Percentiles rank a stretch among this genome's conserved stretches.
Conservation (phyloP, 2,797 vertebrate species). For the Thamnophis elegans region DNA sequence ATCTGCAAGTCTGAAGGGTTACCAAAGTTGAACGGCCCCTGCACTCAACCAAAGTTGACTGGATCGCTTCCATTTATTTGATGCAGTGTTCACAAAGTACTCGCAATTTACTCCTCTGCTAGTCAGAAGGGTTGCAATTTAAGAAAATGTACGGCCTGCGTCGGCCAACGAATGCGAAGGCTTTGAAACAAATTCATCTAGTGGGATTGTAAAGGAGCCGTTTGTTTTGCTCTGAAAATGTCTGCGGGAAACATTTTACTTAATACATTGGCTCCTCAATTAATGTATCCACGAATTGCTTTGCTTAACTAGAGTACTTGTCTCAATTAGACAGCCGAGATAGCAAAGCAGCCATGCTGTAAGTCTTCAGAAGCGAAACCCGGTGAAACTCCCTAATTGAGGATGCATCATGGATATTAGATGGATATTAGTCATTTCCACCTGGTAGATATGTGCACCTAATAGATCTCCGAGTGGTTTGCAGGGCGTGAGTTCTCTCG, state of each 20-base stretch:
- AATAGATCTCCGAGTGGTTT: not conserved
- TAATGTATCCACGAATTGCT: not conserved
- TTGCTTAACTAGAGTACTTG: not conserved
- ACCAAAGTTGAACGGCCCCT: no score
- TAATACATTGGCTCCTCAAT: not conserved
- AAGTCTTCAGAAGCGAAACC: not conserved
- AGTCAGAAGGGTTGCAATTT: constrained; percentile 8
- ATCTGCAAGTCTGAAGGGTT: not conserved
- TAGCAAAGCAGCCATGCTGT: not conserved
- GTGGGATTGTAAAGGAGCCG: constrained; percentile 4
- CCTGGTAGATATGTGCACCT: not conserved
- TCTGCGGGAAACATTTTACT: not conserved
- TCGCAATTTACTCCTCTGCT: not conserved
- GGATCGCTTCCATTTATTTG: not conserved
- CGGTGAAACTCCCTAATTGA: not conserved
- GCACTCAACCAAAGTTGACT: not conserved
- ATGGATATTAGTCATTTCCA: not conserved
- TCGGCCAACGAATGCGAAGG: constrained; percentile 10
- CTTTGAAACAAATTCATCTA: constrained; percentile 3
- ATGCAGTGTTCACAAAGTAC: not conserved
- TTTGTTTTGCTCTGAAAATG: constrained; percentile 14
- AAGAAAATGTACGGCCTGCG: constrained; percentile 25
- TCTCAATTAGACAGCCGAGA: not conserved
- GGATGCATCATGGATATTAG: not conserved
- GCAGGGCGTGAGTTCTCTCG: not conserved